Base-by-base conservation (phyloP, 1,140 invertebrate genomes). In the Drosophila aff. region DNA sequence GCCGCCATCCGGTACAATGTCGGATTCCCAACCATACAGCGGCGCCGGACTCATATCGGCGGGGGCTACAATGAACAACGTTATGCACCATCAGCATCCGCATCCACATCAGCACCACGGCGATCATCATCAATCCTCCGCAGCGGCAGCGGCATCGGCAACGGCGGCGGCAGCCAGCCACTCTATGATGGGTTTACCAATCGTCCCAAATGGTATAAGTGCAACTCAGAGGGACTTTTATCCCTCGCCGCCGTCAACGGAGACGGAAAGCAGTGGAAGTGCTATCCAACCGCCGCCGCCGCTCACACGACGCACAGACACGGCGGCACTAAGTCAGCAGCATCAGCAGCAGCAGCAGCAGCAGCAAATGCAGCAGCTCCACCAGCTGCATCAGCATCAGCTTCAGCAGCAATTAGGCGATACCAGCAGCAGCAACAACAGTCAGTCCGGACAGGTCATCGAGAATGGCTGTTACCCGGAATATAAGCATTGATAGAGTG, bases 401-500 rank as follows among this genome's bases (percentile, higher is more conserved):
- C 85, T 61, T 44, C 82, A 81, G 71, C 90, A 92, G 66, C 85
- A 92, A 87, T 81, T 77, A 73, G 68, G 76, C 86, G 84, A 86
- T 87, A 92, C 91, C 91, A 92, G 91, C 91, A 92, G 91, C 91
- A 92, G 91, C 91, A 92, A 92, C 91, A 92, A 92, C 91, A 92
- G 91, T 86, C 92, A 92, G 81, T 86, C 91, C 79, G 92, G 84
- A 81, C 92, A 91, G 92, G 91, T 92, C 89, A 92, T 91, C 91
- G 92, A 93, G 91, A 93, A 92, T 92, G 92, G 92, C 68, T 93
- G 92, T 49, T 93, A 93, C 91, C 92, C 92, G 79, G 92, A 93
- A 92, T 93, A 93, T 93, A 94, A 95, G 92, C 94, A 95, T 94
- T 95, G 94, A 95, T 94, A 94, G 76, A 86, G 74, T 62, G 49